Evolutionary conservation across 1,140 invertebrate species (phyloP), one percentile per base, ranked within the genome.

Genomic region (Prorops nasuta): DNA sequence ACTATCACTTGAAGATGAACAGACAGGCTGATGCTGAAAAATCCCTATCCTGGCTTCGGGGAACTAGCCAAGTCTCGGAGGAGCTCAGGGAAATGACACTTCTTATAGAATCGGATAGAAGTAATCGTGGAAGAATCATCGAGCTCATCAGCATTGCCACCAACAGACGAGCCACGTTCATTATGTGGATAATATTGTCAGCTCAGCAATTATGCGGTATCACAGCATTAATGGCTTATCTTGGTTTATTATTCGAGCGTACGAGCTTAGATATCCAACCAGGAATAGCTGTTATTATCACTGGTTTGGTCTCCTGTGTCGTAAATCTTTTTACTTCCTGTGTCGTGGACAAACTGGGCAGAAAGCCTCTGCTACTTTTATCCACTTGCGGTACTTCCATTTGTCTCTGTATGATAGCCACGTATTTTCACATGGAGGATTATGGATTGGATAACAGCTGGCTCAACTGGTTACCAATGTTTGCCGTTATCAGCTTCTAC

Each of bases 401-500:
- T 3, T 46, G 31, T 21, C 12, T 51, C 1, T 1, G 10, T 1
- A 3, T 22, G 1, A 4, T 75, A 40, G 66, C 65, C 19, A 53
- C 61, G 3, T 80, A 71, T 60, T 78, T 76, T 49, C 60, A 51
- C 0, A 9, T 51, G 3, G 1, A 15, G 0, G 7, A 10, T 0
- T 6, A 10, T 7, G 1, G 7, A 0, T 21, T 42, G 4, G 35
- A 54, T 0, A 1, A 44, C 12, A 0, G 47, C 3, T 44, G 49
- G 10, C 57, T 84, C 2, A 63, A 73, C 44, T 81, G 79, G 77
- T 47, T 87, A 10, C 83, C 86, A 2, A 69, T 88, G 1, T 58
- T 76, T 0, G 77, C 77, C n/a, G 69, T 87, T 2, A 69, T 85
- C 1, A 45, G 81, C 1, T 88, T 84, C 66, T 82, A 85, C 31